Evolutionary conservation across 1,140 invertebrate genomes (phyloP).

Genomic region (Eufriesea mexicana): DNA sequence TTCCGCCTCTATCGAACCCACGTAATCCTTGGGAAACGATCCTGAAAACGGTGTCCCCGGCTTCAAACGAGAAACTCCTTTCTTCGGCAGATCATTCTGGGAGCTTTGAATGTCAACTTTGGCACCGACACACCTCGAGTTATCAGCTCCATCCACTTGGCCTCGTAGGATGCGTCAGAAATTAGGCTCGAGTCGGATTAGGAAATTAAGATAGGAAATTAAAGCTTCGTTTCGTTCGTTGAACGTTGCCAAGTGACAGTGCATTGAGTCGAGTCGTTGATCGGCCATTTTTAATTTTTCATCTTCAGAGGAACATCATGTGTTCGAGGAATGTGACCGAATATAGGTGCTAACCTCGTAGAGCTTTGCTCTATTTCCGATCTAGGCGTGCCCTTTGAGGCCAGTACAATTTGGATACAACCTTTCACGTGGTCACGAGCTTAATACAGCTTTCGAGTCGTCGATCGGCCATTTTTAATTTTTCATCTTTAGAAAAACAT

Average conservation of each 20-base stretch:
- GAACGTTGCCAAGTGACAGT: too few relatives aligned
- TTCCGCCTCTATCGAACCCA: not conserved
- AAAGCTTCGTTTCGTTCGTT: too few relatives aligned
- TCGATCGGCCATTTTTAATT: too few relatives aligned
- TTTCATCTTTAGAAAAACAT: not conserved
- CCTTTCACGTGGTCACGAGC: not conserved
- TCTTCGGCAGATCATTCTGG: too few relatives aligned
- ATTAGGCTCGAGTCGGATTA: not conserved
- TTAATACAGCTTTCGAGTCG: constrained; percentile 28
- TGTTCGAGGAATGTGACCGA: not conserved
- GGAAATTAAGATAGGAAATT: too few relatives aligned
- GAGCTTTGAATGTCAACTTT: not conserved
- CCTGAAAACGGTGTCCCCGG: too few relatives aligned
- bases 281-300: too few relatives aligned
- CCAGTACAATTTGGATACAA: not conserved
- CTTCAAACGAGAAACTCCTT: not conserved
- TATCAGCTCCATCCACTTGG: not conserved
- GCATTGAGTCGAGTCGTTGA: too few relatives aligned
- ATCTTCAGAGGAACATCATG: not conserved
- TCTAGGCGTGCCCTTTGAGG: not conserved
- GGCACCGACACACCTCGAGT: not conserved
- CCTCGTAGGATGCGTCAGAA: not conserved
- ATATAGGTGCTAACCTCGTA: not conserved
- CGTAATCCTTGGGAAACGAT: not conserved
- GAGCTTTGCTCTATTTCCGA: constrained; percentile 28